A percentile compares a stretch with the other conserved stretches of the same genome.
Conservation (phyloP, 2,797 vertebrate species). For the Odontamblyopus lacepedii region DNA sequence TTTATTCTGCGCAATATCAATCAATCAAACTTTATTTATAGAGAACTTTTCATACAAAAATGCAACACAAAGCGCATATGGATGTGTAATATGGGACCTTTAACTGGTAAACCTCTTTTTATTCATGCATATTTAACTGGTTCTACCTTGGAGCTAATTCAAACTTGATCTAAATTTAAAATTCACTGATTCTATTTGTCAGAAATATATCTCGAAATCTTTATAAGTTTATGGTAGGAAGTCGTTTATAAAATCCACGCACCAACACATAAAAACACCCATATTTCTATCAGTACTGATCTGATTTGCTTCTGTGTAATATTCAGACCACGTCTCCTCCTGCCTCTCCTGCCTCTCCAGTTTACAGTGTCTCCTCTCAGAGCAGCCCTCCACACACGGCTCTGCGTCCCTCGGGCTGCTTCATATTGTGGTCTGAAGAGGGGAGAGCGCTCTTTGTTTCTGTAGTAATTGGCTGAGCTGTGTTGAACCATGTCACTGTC, state of each 20-base stretch:
- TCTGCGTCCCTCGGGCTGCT: slow-evolving; percentile 50
- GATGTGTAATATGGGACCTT: too few relatives aligned
- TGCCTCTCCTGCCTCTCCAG: slow-evolving; percentile 27
- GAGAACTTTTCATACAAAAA: too few relatives aligned
- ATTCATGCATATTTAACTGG: too few relatives aligned
- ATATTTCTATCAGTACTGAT: slow-evolving; percentile 22
- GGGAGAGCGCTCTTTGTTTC: slow-evolving; percentile 70
- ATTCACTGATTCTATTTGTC: not conserved
- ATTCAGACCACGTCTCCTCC: slow-evolving; percentile 13
- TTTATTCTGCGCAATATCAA: too few relatives aligned
- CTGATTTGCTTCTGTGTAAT: slow-evolving; percentile 29
- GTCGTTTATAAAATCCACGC: not conserved
- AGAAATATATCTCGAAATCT: too few relatives aligned
- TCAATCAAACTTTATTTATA: too few relatives aligned
- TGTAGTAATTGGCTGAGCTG: slow-evolving; percentile 75
- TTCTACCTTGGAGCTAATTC: not conserved
- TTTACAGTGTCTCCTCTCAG: slow-evolving; percentile 23
- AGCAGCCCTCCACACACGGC: not conserved
- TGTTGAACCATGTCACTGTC: slow-evolving; percentile 69
- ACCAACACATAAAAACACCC: not conserved
- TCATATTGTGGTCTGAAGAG: slow-evolving; percentile 50
- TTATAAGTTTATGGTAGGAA: not conserved
- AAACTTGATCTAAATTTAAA: not conserved
- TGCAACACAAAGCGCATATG: too few relatives aligned
- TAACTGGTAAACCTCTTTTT: too few relatives aligned